These are phyloP conservation scores for Ophioninae sp. DNA, from an alignment of 2,888 invertebrate genomes.

Conservation along the genomic window DNA sequence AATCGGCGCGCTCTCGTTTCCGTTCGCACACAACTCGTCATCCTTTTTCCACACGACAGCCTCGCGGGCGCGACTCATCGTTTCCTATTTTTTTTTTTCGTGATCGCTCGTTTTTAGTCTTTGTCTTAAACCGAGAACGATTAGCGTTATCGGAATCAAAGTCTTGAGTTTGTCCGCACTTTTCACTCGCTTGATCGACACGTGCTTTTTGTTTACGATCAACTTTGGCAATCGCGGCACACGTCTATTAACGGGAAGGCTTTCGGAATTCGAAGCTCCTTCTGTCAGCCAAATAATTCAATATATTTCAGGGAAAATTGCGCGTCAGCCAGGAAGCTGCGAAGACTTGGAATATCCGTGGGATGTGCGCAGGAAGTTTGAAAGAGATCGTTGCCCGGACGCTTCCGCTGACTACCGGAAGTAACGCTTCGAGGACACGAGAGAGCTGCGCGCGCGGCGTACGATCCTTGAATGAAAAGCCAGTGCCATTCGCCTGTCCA, in stretches of 20 bases:
- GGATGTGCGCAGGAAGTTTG: neutral
- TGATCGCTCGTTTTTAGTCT: neutral
- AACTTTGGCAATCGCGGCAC: neutral
- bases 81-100: neutral
- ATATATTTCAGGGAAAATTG: neutral
- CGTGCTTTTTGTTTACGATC: neutral
- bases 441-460: constrained; percentile 54
- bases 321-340: neutral
- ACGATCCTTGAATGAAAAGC: constrained; percentile 58
- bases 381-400: neutral
- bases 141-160: constrained; percentile 1
- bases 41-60: neutral
- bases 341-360: neutral
- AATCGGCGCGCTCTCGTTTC: constrained; percentile 64
- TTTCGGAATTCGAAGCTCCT: neutral
- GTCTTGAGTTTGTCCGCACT: neutral
- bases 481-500: neutral
- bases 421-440: constrained; percentile 17
- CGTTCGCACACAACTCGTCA: constrained; percentile 25
- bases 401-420: constrained; percentile 47
- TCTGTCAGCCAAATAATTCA: neutral
- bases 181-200: neutral
- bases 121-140: neutral
- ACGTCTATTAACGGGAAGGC: neutral
- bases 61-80: neutral